Base-by-base conservation (phyloP, 2,113 vertebrate genomes). In the Psettodes erumei region DNA sequence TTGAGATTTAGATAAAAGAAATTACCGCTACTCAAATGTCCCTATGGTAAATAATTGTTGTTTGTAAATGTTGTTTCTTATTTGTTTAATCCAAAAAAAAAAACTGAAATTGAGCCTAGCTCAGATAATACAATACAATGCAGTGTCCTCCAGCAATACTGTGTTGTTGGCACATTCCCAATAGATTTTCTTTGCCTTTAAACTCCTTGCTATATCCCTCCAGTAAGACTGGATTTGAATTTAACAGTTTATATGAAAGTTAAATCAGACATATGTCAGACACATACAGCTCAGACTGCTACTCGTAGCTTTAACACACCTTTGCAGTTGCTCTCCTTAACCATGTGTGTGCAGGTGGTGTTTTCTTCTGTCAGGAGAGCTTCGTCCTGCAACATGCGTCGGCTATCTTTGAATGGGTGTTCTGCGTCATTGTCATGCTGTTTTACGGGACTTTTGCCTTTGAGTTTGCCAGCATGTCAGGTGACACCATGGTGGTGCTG, bases 371-470 rank as follows among this genome's bases (percentile, higher is more conserved):
- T 37, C 96, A 97, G 91, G 95, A 96, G 83, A 96, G 96, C 77
- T 96, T 95, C 0, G 85, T 90, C 70, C 93, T 97, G 65, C 96
- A 97, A 68, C 96, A 97, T 0, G 89, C 96, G 6, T 95, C 96
- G 0, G 96, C 96, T 72, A 93, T 97, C 63, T 97, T 96, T 0
- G 96, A 97, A 60, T 97, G 96, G 96, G 84, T 96, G 54, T 97
- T 97, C 90, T 96, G 96, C 60, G 93, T 96, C 11, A 94, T 94
- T 51, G 87, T 96, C 82, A 96, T 96, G 85, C 91, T 97, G 67
- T 97, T 96, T 92, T 96, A 96, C 0, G 96, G 96, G 72, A 97
- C 96, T 0, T 97, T 97, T 71, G 93, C 95, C 68, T 96, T 95
- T 10, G 96, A 97, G 89, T 97, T 97, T 28, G 93, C 94, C 61